phyloP scores from a whole-genome alignment of 1,140 invertebrate species.

The Danaus melanippus region DNA sequence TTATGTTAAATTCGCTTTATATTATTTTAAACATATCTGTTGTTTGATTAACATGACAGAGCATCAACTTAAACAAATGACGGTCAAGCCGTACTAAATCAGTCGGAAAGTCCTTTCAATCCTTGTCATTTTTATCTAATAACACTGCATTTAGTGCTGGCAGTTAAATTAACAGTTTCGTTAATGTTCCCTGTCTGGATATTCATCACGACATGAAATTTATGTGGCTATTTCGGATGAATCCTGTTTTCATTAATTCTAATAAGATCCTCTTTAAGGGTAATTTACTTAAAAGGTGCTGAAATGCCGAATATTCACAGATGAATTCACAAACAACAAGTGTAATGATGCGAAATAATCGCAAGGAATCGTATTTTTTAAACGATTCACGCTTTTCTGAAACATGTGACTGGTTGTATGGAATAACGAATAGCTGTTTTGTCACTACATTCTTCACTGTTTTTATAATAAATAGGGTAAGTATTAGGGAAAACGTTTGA shows the following conservation, averaged over 20 bases:
- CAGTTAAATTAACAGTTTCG: constrained; percentile 15
- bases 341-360: constrained; percentile 4
- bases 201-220: constrained; percentile 40
- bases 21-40: too few relatives aligned
- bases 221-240: constrained; percentile 35
- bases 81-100: too few relatives aligned
- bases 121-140: constrained; percentile 6
- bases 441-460: too few relatives aligned
- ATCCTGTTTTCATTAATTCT: constrained; percentile 48
- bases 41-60: too few relatives aligned
- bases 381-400: too few relatives aligned
- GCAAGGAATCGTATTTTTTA: not conserved
- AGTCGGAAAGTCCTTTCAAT: too few relatives aligned
- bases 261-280: constrained; percentile 32
- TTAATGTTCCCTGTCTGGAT: constrained; percentile 22
- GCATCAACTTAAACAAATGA: too few relatives aligned
- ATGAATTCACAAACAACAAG: constrained; percentile 8
- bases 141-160: constrained; percentile 12
- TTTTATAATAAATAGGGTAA: too few relatives aligned
- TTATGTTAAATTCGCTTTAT: too few relatives aligned
- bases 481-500: too few relatives aligned
- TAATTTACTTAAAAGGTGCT: constrained; percentile 41
- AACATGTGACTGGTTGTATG: too few relatives aligned
- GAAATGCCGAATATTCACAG: constrained; percentile 16
- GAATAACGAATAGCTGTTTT: too few relatives aligned